Percentiles rank a stretch among this genome's conserved stretches.
Conservation (phyloP, 2,888 invertebrate genomes). For the Lepidocyrtoides sp. region DNA sequence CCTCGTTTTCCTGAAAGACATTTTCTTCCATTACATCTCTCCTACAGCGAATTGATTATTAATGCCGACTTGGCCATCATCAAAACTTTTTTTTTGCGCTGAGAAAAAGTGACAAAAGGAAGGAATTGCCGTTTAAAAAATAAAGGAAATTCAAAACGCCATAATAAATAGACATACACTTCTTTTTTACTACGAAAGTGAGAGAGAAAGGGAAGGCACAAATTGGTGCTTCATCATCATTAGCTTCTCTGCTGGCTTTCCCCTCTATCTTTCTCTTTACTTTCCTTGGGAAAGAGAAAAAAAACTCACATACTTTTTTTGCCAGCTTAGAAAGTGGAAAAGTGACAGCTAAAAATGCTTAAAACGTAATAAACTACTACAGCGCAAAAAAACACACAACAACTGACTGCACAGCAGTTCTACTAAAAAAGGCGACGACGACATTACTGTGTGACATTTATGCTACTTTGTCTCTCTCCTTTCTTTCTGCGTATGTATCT, state of each 20-base stretch:
- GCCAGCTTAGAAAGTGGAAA: conserved; percentile 45
- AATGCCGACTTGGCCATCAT: not conserved
- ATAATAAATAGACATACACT: not conserved
- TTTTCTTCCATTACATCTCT: not conserved
- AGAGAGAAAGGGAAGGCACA: conserved; percentile 29
- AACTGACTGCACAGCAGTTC: not conserved
- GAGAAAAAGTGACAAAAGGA: conserved; percentile 1
- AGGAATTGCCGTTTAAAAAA: not conserved
- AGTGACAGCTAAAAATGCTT: conserved; percentile 65
- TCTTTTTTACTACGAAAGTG: not conserved
- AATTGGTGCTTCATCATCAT: conserved; percentile 77
- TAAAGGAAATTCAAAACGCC: not conserved
- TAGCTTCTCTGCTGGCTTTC: conserved; percentile 44
- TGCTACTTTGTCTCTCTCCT: not conserved
- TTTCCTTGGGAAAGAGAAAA: not conserved
- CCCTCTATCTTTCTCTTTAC: not conserved
- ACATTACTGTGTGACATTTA: conserved; percentile 14
- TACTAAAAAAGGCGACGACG: not conserved
- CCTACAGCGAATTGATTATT: not conserved
- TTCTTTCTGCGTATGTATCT: not conserved
- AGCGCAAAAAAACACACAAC: not conserved
- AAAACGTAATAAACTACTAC: conserved; percentile 62
- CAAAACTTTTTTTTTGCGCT: not conserved
- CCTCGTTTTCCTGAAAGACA: conserved; percentile 7
- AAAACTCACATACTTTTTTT: conserved; percentile 25